phyloP scores from a whole-genome alignment of 2,113 vertebrate species.

The Greenwoodochromis staneri region DNA sequence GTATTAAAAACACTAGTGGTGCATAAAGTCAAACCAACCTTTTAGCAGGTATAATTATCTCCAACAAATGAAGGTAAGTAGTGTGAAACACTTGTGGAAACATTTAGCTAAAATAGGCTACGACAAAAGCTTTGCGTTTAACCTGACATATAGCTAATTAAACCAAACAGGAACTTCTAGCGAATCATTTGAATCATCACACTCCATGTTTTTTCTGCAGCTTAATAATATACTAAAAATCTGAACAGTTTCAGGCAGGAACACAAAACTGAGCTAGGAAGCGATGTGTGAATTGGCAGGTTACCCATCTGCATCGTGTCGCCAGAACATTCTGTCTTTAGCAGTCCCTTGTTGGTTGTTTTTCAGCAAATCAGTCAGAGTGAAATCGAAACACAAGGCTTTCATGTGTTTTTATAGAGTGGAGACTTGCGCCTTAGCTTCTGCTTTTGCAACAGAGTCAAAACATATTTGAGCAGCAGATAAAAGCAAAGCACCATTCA shows the following conservation, averaged over 20 bases:
- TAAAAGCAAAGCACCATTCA: neutral
- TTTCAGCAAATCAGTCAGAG: neutral
- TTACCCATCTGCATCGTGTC: neutral
- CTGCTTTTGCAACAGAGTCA: neutral
- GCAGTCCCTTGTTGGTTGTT: neutral
- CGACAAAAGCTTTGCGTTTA: rapidly evolving
- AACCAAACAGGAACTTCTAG: neutral
- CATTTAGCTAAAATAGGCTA: neutral
- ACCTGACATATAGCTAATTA: neutral
- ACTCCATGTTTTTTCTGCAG: neutral
- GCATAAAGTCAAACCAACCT: neutral
- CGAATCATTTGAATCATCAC: neutral
- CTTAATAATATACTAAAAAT: neutral
- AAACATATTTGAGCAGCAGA: neutral
- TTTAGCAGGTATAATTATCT: neutral
- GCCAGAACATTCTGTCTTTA: neutral
- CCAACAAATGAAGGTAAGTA: neutral
- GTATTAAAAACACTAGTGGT: rapidly evolving
- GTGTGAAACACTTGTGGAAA: neutral
- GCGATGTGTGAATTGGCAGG: neutral
- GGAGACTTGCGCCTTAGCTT: neutral
- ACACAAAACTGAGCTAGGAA: neutral
- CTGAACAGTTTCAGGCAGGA: neutral
- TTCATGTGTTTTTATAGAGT: neutral
- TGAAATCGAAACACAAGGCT: neutral